phyloP scores from a whole-genome alignment of 2,113 vertebrate genomes.

The Chaetops frenatus region DNA sequence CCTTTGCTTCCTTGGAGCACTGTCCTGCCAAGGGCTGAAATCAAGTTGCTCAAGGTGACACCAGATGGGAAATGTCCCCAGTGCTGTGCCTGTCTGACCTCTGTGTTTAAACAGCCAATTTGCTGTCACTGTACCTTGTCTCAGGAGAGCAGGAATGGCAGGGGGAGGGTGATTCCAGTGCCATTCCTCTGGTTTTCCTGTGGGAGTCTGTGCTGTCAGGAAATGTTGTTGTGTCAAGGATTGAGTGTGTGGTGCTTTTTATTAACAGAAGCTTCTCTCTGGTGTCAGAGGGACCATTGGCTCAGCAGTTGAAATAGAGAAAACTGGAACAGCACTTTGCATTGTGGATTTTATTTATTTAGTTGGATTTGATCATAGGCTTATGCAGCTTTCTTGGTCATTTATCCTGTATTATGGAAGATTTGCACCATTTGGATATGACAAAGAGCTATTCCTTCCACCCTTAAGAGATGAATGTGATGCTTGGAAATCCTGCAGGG shows the following conservation, averaged over 20 bases:
- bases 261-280: not conserved
- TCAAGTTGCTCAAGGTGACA: not conserved
- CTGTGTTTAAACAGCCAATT: not conserved
- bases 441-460: accelerated
- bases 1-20: not conserved
- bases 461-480: not conserved
- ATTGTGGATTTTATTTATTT: not conserved
- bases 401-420: not conserved
- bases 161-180: not conserved
- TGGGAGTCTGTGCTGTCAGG: not conserved
- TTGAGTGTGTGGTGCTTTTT: not conserved
- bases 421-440: not conserved
- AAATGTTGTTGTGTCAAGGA: not conserved
- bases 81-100: not conserved
- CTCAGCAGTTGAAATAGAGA: not conserved
- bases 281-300: not conserved
- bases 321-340: not conserved
- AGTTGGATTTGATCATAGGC: not conserved
- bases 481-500: not conserved
- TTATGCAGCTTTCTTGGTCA: not conserved
- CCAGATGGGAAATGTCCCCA: not conserved
- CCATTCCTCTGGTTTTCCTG: not conserved
- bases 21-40: not conserved
- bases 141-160: not conserved
- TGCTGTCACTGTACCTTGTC: not conserved